Evolutionary conservation across 1,140 invertebrate species (phyloP), one percentile per base, ranked within the genome.

Genomic region (Ephestia elutella): DNA sequence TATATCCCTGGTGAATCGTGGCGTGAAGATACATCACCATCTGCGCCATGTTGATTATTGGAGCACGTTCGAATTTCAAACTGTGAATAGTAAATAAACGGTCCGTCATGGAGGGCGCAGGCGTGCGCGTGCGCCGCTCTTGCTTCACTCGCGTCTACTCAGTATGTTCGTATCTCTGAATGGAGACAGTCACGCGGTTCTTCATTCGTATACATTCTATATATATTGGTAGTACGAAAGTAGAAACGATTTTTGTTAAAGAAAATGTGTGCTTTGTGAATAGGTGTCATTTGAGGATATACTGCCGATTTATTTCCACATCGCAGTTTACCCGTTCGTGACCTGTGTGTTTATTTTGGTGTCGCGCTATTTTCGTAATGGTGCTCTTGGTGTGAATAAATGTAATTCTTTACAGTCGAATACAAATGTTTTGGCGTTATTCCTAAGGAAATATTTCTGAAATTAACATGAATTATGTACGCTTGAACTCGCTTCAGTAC

Each of bases 81-180:
- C 75, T 78, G 73, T 80, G 81, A 81, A 81, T 82, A 76, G 78
- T 82, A 84, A 85, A 83, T 87, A 83, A 85, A 82, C 82, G 75
- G 68, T 75, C 65, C 63, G 70, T 64, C 66, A 75, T 71, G 67
- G 71, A 71, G 73, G 68, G 67, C 64, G 71, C 56, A 57, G 62
- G 63, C 73, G 73, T 78, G 82, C 82, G 66, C 73, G 73, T 78
- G 82, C 82, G 82, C 77, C 64, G 50, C 38, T 44, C 38, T 44
- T 44, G 38, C 61, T 66, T 75, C 74, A 67, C 57, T 65, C 65
- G 61, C 67, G 68, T 65, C 62, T 79, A 76, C 61, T 79, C 79
- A 86, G 84, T 87, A 66, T 71, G 72, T 65, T 71, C 66, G 68
- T 75, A 74, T 74, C 75, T 69, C 50, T 80, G 75, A 79, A 82